Conservation (phyloP, 2,888 invertebrate species). For the Lottia scabra region DNA sequence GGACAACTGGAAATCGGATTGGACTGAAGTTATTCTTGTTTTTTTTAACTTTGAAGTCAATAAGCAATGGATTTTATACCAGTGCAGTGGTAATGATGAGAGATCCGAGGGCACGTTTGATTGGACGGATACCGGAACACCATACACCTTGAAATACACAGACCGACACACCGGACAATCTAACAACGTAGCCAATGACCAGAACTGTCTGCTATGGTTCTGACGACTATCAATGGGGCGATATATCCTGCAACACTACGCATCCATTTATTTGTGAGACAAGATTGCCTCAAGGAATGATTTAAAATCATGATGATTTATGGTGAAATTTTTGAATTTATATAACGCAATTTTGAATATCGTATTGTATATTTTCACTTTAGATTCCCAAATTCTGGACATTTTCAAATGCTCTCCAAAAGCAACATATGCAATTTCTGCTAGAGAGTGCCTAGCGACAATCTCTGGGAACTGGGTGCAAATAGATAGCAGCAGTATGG, state of each 20-base stretch:
- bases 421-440: no score
- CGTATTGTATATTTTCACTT: no score
- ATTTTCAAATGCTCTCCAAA: no score
- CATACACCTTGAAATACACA: conserved; percentile 31
- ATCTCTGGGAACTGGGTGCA: no score
- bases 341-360: no score
- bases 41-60: conserved; percentile 28
- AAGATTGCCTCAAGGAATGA: neutral
- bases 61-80: conserved; percentile 43
- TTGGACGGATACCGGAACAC: conserved; percentile 45
- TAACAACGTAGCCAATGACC: conserved; percentile 48
- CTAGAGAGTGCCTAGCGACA: no score
- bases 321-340: no score
- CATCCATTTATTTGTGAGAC: conserved; percentile 54
- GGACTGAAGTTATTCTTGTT: neutral
- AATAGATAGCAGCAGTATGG: no score
- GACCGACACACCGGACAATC: conserved; percentile 51
- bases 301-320: no score
- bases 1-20: no score
- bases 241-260: conserved; percentile 40
- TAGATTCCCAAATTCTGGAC: no score
- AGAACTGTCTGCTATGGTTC: conserved; percentile 48
- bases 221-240: conserved; percentile 46
- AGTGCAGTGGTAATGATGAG: conserved; percentile 43
- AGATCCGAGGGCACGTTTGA: conserved; percentile 33